Percentiles rank a stretch among this genome's conserved stretches.
Conservation (phyloP, 2,113 vertebrate species). For the Formicarius rufipectus region DNA sequence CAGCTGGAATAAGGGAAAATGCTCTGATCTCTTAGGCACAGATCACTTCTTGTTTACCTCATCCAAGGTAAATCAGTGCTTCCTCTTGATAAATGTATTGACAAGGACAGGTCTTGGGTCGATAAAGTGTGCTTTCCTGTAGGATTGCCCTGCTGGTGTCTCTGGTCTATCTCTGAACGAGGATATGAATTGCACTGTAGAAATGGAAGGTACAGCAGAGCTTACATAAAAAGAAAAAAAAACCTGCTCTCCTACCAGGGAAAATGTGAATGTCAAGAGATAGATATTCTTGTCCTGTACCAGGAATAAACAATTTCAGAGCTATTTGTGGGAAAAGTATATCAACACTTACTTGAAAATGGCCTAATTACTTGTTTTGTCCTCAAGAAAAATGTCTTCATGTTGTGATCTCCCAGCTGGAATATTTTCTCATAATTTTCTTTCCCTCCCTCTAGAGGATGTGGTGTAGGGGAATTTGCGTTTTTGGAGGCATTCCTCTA, state of each 20-base stretch:
- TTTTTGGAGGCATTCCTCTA: neutral
- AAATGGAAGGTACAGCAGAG: neutral
- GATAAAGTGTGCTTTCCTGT: neutral
- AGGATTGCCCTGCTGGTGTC: neutral
- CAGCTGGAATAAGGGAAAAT: neutral
- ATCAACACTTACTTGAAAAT: neutral
- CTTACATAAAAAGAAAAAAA: neutral
- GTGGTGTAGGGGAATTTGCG: neutral
- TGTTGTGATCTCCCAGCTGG: neutral
- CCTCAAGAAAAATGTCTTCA: neutral
- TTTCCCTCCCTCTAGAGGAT: neutral
- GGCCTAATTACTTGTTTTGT: neutral
- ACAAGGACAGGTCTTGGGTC: neutral
- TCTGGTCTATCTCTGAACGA: neutral
- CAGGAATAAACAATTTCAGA: neutral
- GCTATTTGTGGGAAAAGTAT: neutral
- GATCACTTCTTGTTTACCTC: neutral
- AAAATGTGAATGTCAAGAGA: neutral
- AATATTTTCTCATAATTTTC: neutral
- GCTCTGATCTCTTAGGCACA: neutral
- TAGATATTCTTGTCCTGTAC: neutral
- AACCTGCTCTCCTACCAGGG: neutral
- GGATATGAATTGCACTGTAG: neutral
- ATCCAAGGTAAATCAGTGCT: neutral
- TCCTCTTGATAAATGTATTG: neutral